phyloP scores from a whole-genome alignment of 2,888 invertebrate genomes.

The Drosophila demipolita region DNA sequence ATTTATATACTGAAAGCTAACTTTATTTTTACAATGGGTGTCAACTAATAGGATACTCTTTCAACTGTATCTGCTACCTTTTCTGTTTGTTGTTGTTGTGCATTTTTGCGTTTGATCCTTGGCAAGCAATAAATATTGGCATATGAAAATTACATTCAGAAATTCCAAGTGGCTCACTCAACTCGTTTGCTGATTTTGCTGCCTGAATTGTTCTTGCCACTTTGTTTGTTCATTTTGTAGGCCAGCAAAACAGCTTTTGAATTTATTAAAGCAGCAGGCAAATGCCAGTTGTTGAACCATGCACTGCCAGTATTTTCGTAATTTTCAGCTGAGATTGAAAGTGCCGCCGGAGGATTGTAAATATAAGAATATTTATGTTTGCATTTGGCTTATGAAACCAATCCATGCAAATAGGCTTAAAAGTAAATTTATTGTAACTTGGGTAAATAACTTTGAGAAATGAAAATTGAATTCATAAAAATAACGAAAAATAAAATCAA shows the following conservation, averaged over 20 bases:
- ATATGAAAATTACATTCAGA: slow-evolving; percentile 54
- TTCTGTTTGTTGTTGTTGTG: slow-evolving; percentile 19
- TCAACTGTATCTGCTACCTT: neutral
- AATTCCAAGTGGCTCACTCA: slow-evolving; percentile 32
- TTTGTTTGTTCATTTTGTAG: slow-evolving; percentile 6
- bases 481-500: slow-evolving; percentile 3
- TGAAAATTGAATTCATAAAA: slow-evolving; percentile 3
- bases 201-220: slow-evolving; percentile 29
- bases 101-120: slow-evolving; percentile 45
- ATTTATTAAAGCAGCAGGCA: slow-evolving; percentile 12
- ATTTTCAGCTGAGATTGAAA: slow-evolving; percentile 34
- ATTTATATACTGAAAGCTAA: neutral
- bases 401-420: slow-evolving; percentile 6
- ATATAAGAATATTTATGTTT: slow-evolving; percentile 38
- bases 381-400: slow-evolving; percentile 17
- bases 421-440: slow-evolving; percentile 6
- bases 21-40: neutral
- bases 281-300: slow-evolving; percentile 29
- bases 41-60: neutral
- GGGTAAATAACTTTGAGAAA: slow-evolving; percentile 21
- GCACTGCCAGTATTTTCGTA: slow-evolving; percentile 24
- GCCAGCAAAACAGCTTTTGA: slow-evolving; percentile 15
- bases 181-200: slow-evolving; percentile 40
- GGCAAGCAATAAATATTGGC: slow-evolving; percentile 59
- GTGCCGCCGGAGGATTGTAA: slow-evolving; percentile 8